A percentile compares a stretch with the other conserved stretches of the same genome.
phyloP scores from a whole-genome alignment of 2,113 vertebrate genomes.

The Hepsetus odoe region DNA sequence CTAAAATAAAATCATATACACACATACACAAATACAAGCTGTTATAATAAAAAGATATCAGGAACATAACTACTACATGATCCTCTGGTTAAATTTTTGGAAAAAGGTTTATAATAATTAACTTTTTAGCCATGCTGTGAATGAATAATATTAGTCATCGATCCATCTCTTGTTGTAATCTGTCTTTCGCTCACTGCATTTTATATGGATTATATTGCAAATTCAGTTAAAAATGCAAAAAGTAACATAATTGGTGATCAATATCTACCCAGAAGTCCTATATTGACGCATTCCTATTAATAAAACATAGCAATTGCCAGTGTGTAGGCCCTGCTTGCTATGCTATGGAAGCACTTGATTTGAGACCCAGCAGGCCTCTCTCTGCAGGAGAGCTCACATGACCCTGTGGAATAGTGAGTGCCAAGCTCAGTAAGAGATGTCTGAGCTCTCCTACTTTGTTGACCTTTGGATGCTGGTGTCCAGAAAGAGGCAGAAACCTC shows the following conservation, averaged over 20 bases:
- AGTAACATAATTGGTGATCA: no score
- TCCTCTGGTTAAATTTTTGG: neutral
- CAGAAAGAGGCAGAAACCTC: constrained; percentile 32
- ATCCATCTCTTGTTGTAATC: no score
- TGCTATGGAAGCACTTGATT: neutral
- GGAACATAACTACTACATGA: no score
- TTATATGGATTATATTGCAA: no score
- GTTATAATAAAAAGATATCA: no score
- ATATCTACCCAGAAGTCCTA: neutral
- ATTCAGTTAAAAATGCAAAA: no score
- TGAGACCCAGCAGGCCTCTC: neutral
- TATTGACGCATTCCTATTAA: neutral
- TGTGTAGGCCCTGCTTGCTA: no score
- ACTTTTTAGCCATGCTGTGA: no score
- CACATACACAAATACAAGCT: no score
- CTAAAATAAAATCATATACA: no score
- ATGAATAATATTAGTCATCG: no score
- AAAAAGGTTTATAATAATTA: neutral
- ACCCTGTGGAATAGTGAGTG: constrained; percentile 1
- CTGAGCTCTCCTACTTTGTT: constrained; percentile 13
- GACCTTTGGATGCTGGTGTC: constrained; percentile 43
- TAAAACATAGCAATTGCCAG: neutral
- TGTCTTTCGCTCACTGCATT: no score
- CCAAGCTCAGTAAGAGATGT: constrained; percentile 23
- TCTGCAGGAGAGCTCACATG: neutral